A percentile compares a stretch with the other conserved stretches of the same genome.
phyloP scores from a whole-genome alignment of 2,797 vertebrate genomes.

The Notolepis coatsorum region DNA sequence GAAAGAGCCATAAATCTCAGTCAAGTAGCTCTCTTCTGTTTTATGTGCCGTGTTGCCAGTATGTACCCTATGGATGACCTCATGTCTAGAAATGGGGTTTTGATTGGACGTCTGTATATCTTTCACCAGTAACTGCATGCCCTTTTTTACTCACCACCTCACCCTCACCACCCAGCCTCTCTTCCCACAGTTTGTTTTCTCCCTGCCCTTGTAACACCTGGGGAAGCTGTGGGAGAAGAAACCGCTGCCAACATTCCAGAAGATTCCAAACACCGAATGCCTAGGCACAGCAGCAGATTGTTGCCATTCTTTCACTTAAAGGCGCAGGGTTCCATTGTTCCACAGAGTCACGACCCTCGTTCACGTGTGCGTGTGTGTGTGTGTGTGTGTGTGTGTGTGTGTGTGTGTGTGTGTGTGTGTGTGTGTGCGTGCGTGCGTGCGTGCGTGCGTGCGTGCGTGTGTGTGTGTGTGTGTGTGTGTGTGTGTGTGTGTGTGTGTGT shows the following conservation, averaged over 20 bases:
- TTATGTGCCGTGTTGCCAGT: slow-evolving; percentile 56
- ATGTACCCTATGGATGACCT: slow-evolving; percentile 53
- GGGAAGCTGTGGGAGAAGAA: slow-evolving; percentile 63
- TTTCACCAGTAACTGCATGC: slow-evolving; percentile 16
- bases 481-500: too few relatives aligned
- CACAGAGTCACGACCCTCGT: background rate
- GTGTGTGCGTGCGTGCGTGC: background rate
- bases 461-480: background rate
- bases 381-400: background rate
- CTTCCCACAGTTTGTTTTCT: slow-evolving; percentile 48
- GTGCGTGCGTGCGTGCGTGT: background rate
- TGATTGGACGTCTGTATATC: slow-evolving; percentile 57
- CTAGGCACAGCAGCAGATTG: slow-evolving; percentile 68
- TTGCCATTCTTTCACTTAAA: slow-evolving; percentile 68
- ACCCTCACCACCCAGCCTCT: slow-evolving; percentile 4
- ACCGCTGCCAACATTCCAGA: slow-evolving; percentile 71
- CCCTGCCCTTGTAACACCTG: slow-evolving; percentile 73
- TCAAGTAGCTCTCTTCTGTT: slow-evolving; percentile 11
- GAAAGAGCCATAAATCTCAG: slow-evolving; percentile 44
- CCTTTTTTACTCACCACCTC: background rate
- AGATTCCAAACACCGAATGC: slow-evolving; percentile 68
- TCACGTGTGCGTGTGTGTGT: slow-evolving; percentile 2
- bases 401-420: too few relatives aligned
- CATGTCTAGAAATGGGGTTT: slow-evolving; percentile 68
- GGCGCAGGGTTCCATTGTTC: slow-evolving; percentile 59